These are phyloP conservation scores for Turdus rufiventris DNA, from an alignment of 2,113 vertebrate species.

Conservation along the genomic window DNA sequence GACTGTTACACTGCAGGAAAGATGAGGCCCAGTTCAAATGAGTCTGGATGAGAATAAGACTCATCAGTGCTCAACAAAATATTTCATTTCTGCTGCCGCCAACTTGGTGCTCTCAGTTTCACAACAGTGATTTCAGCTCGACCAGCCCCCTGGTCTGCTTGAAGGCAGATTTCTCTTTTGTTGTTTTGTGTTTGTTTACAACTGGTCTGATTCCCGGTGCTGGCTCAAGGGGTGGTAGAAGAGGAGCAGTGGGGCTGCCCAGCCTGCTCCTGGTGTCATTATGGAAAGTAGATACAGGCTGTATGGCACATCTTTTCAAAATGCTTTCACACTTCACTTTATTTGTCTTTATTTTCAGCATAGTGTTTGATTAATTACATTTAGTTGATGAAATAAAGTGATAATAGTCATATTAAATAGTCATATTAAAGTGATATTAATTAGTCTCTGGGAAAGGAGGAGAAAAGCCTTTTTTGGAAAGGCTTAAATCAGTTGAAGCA, in stretches of 20 bases:
- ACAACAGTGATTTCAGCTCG: fast-evolving
- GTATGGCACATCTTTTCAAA: background rate
- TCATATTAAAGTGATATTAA: background rate
- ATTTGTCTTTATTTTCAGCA: background rate
- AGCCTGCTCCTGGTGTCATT: background rate
- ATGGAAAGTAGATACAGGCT: background rate
- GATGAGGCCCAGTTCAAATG: background rate
- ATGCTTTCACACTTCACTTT: background rate
- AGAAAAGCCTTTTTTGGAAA: background rate
- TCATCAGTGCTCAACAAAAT: background rate
- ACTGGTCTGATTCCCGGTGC: background rate
- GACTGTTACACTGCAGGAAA: background rate
- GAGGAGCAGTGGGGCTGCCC: background rate
- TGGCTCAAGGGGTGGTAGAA: background rate
- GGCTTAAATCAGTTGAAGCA: background rate
- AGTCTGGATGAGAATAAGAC: background rate
- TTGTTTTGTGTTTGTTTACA: background rate
- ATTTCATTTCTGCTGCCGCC: background rate
- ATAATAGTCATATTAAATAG: too few species aligned
- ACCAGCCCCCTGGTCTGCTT: background rate
- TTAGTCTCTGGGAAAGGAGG: background rate
- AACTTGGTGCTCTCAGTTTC: background rate
- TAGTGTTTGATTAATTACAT: background rate
- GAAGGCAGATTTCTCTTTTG: background rate
- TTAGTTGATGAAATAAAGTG: background rate